Percentiles rank a stretch among this genome's conserved stretches.
phyloP scores from a whole-genome alignment of 2,113 vertebrate species.

The Heteronetta atricapilla region DNA sequence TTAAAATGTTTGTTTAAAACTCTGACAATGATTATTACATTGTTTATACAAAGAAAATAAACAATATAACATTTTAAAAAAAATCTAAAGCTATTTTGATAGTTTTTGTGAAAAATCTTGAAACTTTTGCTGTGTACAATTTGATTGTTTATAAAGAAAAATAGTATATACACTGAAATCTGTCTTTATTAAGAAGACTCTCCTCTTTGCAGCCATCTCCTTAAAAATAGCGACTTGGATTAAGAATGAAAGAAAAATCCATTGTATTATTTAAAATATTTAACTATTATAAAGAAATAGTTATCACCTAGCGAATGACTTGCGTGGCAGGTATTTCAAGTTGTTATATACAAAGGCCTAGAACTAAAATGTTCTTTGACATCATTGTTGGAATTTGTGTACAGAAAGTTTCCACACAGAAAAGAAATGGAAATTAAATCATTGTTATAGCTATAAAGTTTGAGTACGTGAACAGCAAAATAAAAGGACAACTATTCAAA shows the following conservation, averaged over 20 bases:
- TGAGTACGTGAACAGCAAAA: background rate
- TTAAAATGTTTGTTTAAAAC: background rate
- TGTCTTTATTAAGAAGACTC: background rate
- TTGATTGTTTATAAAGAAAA: background rate
- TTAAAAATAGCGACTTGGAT: background rate
- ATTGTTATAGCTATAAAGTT: background rate
- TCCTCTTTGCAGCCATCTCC: background rate
- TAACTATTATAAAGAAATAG: background rate
- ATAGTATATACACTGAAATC: background rate
- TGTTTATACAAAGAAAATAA: background rate
- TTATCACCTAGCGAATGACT: background rate
- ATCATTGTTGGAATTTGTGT: background rate
- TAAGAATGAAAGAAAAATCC: background rate
- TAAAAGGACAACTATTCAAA: background rate
- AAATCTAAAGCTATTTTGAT: background rate
- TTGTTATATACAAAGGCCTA: background rate
- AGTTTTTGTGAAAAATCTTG: background rate
- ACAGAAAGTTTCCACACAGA: background rate
- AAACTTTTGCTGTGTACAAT: background rate
- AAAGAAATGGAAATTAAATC: background rate
- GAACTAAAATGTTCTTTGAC: background rate
- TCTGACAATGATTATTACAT: background rate
- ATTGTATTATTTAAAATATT: background rate
- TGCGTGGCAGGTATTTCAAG: background rate
- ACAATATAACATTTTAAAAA: background rate